phyloP scores from a whole-genome alignment of 2,797 vertebrate species.

The Halcyon smyrnensis region DNA sequence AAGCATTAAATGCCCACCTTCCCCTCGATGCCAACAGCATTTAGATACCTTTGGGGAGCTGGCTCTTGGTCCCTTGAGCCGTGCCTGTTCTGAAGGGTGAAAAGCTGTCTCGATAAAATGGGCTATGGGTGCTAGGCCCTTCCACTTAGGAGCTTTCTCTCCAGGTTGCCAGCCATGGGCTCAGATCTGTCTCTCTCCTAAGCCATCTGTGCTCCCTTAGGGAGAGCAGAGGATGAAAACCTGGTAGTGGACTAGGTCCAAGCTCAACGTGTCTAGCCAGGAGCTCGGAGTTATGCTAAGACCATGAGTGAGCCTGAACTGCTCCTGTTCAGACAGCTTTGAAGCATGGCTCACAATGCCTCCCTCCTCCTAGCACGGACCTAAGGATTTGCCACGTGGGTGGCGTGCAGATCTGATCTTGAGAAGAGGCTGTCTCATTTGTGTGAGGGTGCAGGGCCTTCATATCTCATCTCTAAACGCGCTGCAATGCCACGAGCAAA shows the following conservation, averaged over 20 bases:
- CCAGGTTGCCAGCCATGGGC: not conserved
- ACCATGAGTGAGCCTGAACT: not conserved
- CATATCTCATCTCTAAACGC: not conserved
- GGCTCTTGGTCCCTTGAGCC: not conserved
- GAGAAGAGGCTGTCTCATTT: not conserved
- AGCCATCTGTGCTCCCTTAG: not conserved
- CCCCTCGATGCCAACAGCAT: not conserved
- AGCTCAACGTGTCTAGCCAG: not conserved
- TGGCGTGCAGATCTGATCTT: not conserved
- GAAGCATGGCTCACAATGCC: not conserved
- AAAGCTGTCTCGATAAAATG: not conserved
- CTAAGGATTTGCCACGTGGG: not conserved
- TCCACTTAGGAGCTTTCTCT: not conserved
- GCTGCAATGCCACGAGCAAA: not conserved
- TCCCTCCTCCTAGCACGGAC: not conserved
- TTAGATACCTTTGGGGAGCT: not conserved
- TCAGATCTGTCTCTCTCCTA: not conserved
- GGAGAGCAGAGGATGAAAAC: not conserved
- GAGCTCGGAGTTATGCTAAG: not conserved
- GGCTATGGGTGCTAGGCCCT: not conserved
- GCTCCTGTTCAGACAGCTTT: not conserved
- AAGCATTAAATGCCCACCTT: not conserved
- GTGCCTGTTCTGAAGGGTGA: not conserved
- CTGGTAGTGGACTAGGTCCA: not conserved
- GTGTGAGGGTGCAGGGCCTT: not conserved